Evolutionary conservation across 2,888 invertebrate genomes (phyloP).

Genomic region (Phasia obesa): DNA sequence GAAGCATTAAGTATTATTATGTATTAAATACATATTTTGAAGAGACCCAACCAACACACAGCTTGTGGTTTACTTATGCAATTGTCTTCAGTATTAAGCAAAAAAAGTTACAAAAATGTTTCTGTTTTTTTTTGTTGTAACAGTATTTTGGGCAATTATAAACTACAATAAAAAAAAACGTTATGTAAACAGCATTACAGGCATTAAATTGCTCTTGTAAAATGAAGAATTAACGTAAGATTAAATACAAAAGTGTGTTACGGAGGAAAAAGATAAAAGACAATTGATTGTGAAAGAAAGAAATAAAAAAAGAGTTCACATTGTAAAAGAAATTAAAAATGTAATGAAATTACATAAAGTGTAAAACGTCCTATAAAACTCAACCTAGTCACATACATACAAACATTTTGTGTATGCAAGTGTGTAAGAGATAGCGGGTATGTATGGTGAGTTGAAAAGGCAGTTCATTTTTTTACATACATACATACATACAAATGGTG

Average conservation of each 20-base stretch:
- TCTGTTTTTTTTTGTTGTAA: constrained; percentile 28
- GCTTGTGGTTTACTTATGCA: constrained; percentile 41
- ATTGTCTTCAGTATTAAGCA: constrained; percentile 31
- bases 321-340: background rate
- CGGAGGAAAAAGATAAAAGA: constrained; percentile 8
- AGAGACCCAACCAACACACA: constrained; percentile 13
- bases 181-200: constrained; percentile 54
- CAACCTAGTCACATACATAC: background rate
- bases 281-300: no score
- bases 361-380: background rate
- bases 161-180: constrained; percentile 11
- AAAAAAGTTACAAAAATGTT: background rate
- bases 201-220: constrained; percentile 33
- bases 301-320: background rate
- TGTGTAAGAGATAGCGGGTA: background rate
- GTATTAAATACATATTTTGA: constrained; percentile 40
- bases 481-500: constrained; percentile 24
- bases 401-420: no score
- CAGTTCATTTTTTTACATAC: constrained; percentile 1
- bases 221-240: constrained; percentile 13
- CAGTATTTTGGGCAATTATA: constrained; percentile 57
- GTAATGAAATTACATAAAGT: constrained; percentile 35
- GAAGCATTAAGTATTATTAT: no score
- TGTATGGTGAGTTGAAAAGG: background rate
- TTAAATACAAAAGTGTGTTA: constrained; percentile 38